Evolutionary conservation across 2,797 vertebrate species (phyloP).

Genomic region (Psittacula echo): DNA sequence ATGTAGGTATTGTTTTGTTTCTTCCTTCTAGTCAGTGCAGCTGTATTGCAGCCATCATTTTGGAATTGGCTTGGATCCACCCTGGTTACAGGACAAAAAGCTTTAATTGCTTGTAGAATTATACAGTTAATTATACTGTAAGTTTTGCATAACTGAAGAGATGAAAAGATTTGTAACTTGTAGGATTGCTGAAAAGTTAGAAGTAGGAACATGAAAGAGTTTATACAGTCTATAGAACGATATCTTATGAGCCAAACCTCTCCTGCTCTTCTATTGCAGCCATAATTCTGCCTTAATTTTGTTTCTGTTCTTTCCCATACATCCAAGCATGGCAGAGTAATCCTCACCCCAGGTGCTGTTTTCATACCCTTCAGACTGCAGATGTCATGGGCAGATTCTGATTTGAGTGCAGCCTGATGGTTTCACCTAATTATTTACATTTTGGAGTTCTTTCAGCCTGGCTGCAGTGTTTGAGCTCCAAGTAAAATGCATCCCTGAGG

Average conservation of each 20-base stretch:
- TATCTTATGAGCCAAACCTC: slow-evolving; percentile 10
- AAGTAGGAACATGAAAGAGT: slow-evolving; percentile 11
- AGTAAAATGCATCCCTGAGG: slow-evolving; percentile 11
- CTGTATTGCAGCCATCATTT: not conserved
- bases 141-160: slow-evolving; percentile 60
- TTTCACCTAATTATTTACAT: slow-evolving; percentile 32
- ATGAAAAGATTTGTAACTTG: slow-evolving; percentile 49
- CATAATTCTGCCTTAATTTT: not conserved
- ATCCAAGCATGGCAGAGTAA: slow-evolving; percentile 13
- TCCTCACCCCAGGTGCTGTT: slow-evolving; percentile 42
- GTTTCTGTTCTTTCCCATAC: slow-evolving; percentile 59
- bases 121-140: not conserved
- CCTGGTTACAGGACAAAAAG: slow-evolving; percentile 44
- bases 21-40: not conserved
- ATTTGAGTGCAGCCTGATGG: slow-evolving; percentile 29
- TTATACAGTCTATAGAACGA: not conserved
- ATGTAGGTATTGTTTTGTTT: not conserved
- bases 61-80: not conserved
- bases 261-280: not conserved
- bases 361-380: not conserved
- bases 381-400: slow-evolving; percentile 14
- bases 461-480: not conserved
- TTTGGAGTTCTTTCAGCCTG: not conserved
- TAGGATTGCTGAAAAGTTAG: slow-evolving; percentile 27
- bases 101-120: slow-evolving; percentile 41